phyloP scores from a whole-genome alignment of 2,797 vertebrate species.

The Parauchenoglanis punctatus region DNA sequence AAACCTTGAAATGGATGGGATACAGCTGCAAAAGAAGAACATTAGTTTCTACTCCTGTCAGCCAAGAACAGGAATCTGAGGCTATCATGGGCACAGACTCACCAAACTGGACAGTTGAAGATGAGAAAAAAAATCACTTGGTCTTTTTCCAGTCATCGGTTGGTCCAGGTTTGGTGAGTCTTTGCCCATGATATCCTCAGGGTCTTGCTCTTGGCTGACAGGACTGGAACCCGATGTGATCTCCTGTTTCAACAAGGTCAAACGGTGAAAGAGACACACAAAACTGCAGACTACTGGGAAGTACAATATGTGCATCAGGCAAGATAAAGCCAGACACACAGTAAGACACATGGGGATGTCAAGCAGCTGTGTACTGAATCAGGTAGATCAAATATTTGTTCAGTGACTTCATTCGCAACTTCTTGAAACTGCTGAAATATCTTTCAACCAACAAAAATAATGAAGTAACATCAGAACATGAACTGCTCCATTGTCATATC shows the following conservation, averaged over 20 bases:
- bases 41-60: too few relatives aligned
- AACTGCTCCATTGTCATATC: neutral
- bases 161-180: too few relatives aligned
- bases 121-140: too few relatives aligned
- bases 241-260: neutral
- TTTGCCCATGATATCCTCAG: too few relatives aligned
- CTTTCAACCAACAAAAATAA: conserved; percentile 1
- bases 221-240: too few relatives aligned
- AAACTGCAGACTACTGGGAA: neutral
- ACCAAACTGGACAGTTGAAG: too few relatives aligned
- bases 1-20: too few relatives aligned
- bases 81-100: too few relatives aligned
- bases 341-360: neutral
- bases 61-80: too few relatives aligned
- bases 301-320: neutral
- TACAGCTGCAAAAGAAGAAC: too few relatives aligned
- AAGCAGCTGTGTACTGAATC: neutral
- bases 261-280: neutral
- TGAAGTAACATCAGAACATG: neutral
- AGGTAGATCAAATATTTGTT: neutral
- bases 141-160: too few relatives aligned
- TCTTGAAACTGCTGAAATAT: neutral
- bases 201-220: too few relatives aligned
- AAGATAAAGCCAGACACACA: neutral
- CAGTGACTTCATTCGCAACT: neutral